Percentiles rank a stretch among this genome's conserved stretches.
Evolutionary conservation across 2,797 vertebrate genomes (phyloP).

Genomic region (Sebastes miniatus): DNA sequence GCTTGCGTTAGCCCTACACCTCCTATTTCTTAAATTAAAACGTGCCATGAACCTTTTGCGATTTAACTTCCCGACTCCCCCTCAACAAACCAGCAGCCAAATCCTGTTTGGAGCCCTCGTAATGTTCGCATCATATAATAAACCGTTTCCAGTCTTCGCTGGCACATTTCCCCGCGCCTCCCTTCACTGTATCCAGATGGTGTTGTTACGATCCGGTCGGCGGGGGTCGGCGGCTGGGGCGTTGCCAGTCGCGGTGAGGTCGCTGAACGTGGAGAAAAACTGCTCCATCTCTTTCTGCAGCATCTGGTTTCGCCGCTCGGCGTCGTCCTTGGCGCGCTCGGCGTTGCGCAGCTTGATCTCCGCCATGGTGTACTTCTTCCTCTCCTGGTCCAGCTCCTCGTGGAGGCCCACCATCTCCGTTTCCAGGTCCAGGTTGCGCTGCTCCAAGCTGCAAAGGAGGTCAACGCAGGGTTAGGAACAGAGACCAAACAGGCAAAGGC

Average conservation of each 20-base stretch:
- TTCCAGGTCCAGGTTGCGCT: slow-evolving; percentile 93
- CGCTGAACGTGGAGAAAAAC: slow-evolving; percentile 98
- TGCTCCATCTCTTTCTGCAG: slow-evolving; percentile 99
- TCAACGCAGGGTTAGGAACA: not conserved
- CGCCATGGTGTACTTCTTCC: slow-evolving; percentile 99
- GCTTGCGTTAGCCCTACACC: slow-evolving; percentile 9
- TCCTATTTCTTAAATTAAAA: slow-evolving; percentile 51
- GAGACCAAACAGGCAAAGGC: not conserved
- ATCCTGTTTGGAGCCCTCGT: slow-evolving; percentile 50
- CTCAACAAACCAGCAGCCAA: slow-evolving; percentile 47
- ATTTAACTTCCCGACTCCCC: not conserved
- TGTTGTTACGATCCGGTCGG: slow-evolving; percentile 89
- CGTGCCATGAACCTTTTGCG: slow-evolving; percentile 15
- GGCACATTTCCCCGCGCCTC: not conserved
- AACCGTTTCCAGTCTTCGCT: slow-evolving; percentile 24
- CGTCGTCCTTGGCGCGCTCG: slow-evolving; percentile 95
- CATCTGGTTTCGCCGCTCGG: slow-evolving; percentile 96
- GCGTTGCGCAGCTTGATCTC: slow-evolving; percentile 99
- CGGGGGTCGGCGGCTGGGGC: slow-evolving; percentile 83
- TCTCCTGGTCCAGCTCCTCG: slow-evolving; percentile 96
- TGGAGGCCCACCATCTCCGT: slow-evolving; percentile 92
- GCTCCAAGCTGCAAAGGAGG: slow-evolving; percentile 86
- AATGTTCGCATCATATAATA: slow-evolving; percentile 19
- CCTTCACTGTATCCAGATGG: slow-evolving; percentile 95
- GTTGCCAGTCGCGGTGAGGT: slow-evolving; percentile 86